Base-by-base conservation (phyloP, 2,113 vertebrate species). In the Thymallus thymallus region DNA sequence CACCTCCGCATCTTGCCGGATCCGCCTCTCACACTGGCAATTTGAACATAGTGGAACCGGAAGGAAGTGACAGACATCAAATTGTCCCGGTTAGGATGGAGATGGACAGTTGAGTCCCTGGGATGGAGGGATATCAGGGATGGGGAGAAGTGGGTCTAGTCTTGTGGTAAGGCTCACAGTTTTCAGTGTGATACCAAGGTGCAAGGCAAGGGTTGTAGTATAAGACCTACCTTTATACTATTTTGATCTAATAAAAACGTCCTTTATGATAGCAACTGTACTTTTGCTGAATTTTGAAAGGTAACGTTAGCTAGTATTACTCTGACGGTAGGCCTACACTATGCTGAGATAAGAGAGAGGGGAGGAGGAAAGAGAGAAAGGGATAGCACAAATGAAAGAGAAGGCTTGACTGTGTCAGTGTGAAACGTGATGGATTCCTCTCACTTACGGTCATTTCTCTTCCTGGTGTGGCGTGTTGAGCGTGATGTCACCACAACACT, bases 351-450 rank as follows among this genome's bases (percentile, higher is more conserved):
- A 35, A 35, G 7, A 70, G 68, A 48, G 23, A 55, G 48, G 32
- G 32, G 45, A 71, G 48, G 16, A 14, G 56, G 69, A 30, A 35
- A 5, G 16, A 71, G 18, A 60, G 18, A 26, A 29, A 55, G 70
- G 60, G 48, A 76, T 73, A 75, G 41, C 51, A 83, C 76, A 80
- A 80, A 80, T 51, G 71, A 75, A 78, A 68, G 70, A 22, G 79
- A 75, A 71, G 18, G 26, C 73, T 76, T 23, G 24, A 64, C 70
- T 74, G 64, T 56, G 13, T 61, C 35, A 58, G 22, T 77, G 78
- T 83, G 70, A 24, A 72, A 84, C 76, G 35, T 41, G 35, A 41
- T 10, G 2, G 35, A 41, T 9, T 41, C 35, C 35, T 41, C 9
- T 9, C 35, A 41, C 35, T 41, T 41, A 41, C 2, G 35, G 35